phyloP scores from a whole-genome alignment of 2,888 invertebrate genomes.

The Idaea straminata region DNA sequence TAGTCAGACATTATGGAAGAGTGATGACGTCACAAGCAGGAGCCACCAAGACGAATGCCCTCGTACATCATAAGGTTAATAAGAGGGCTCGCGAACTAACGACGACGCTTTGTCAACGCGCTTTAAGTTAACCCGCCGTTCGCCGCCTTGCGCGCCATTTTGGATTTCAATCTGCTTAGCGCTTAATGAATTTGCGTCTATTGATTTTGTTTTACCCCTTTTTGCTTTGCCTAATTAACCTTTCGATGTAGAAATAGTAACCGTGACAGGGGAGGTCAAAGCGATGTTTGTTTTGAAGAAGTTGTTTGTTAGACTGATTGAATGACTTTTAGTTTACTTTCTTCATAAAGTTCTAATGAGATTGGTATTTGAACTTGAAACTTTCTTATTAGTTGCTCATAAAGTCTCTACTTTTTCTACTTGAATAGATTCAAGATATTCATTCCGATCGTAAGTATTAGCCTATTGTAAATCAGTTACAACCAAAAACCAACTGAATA shows the following conservation, averaged over 20 bases:
- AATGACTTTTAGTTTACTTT: conserved; percentile 5
- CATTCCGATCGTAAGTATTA: not conserved
- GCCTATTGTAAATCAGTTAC: not conserved
- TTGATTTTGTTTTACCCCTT: conserved; percentile 80
- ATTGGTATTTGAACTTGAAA: not conserved
- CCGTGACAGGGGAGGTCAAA: conserved; percentile 49
- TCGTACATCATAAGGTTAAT: conserved; percentile 81
- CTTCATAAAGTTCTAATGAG: not conserved
- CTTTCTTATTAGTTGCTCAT: not conserved
- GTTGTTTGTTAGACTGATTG: not conserved
- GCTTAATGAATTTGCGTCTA: conserved; percentile 79
- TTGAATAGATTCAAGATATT: not conserved
- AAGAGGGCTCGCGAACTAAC: conserved; percentile 80
- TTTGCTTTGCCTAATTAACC: conserved; percentile 80
- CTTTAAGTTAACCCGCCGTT: conserved; percentile 75
- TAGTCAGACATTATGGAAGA: conserved; percentile 10
- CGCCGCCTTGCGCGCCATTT: conserved; percentile 76
- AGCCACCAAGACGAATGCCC: conserved; percentile 67
- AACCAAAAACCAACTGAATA: no score
- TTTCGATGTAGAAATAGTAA: conserved; percentile 65
- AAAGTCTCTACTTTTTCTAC: not conserved
- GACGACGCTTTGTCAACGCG: conserved; percentile 79
- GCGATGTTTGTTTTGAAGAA: conserved; percentile 37
- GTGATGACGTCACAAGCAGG: conserved; percentile 46
- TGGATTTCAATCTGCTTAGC: conserved; percentile 79